A percentile compares a stretch with the other conserved stretches of the same genome.
Conservation (phyloP, 2,113 vertebrate species). For the Apodemus sylvaticus region DNA sequence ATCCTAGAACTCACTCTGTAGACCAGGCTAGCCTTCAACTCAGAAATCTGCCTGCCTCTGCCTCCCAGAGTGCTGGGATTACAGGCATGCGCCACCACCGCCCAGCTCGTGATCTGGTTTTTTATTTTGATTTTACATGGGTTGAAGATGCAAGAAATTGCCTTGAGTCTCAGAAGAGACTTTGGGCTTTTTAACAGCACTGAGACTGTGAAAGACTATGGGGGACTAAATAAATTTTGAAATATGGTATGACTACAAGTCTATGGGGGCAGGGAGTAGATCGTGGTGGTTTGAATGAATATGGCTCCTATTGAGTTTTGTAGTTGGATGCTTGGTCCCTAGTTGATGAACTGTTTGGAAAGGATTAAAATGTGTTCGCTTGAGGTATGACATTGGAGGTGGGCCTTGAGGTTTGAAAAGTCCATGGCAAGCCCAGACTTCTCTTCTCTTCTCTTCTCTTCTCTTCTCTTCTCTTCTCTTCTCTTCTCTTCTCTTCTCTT, state of each 20-base stretch:
- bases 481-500: not conserved
- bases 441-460: not conserved
- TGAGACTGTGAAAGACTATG: not conserved
- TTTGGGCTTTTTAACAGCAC: not conserved
- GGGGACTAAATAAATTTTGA: not conserved
- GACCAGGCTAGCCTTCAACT: no score
- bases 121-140: not conserved
- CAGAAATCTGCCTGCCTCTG: no score
- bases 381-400: not conserved
- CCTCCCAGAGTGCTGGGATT: no score
- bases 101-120: no score
- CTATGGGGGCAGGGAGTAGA: not conserved
- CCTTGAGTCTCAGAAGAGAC: not conserved
- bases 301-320: not conserved
- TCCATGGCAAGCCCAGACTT: not conserved
- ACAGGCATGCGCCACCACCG: no score
- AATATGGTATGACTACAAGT: not conserved
- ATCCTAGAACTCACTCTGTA: no score
- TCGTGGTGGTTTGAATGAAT: not conserved
- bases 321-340: not conserved
- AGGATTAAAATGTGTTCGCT: not conserved
- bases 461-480: not conserved
- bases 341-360: not conserved
- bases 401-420: not conserved
- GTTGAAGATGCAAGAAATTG: not conserved